phyloP scores from a whole-genome alignment of 2,888 invertebrate genomes.

The Lysandra coridon region DNA sequence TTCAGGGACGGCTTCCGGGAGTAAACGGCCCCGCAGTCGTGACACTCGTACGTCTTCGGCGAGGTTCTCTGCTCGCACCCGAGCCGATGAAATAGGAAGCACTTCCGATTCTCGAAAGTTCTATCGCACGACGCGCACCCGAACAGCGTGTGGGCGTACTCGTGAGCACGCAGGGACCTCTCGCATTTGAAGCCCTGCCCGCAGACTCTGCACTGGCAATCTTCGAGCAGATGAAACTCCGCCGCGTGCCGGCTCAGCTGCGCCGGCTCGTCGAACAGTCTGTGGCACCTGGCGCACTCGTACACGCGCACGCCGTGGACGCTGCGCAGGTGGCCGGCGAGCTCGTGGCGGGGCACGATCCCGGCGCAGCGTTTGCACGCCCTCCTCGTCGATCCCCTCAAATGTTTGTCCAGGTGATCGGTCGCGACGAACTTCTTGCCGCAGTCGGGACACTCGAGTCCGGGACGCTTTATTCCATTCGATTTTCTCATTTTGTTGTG shows the following conservation, averaged over 20 bases:
- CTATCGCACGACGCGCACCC: constrained; percentile 55
- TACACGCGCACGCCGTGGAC: constrained; percentile 46
- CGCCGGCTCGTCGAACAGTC: constrained; percentile 48
- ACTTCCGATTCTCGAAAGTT: constrained; percentile 61
- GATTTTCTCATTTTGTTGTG: constrained; percentile 30
- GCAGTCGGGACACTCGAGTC: constrained; percentile 53
- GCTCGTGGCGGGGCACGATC: constrained; percentile 49
- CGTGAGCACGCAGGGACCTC: constrained; percentile 58
- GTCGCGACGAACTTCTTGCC: constrained; percentile 51
- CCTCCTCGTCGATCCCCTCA: constrained; percentile 52
- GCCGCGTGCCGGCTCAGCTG: constrained; percentile 46
- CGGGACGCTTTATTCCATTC: constrained; percentile 28
- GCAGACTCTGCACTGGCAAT: constrained; percentile 54
- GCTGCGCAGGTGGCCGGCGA: constrained; percentile 52
- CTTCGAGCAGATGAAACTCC: constrained; percentile 45
- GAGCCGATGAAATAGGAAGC: constrained; percentile 56
- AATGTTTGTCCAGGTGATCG: constrained; percentile 55
- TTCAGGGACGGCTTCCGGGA: constrained; percentile 62
- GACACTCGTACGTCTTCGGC: constrained; percentile 51
- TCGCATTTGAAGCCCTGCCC: constrained; percentile 54
- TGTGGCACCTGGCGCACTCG: constrained; percentile 53
- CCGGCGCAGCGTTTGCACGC: constrained; percentile 54
- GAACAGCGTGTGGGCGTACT: constrained; percentile 58
- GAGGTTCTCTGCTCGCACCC: constrained; percentile 46
- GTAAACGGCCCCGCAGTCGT: constrained; percentile 60